Evolutionary conservation across 2,888 invertebrate species (phyloP), one percentile per base, ranked within the genome.

Genomic region (Clusia tigrina): DNA sequence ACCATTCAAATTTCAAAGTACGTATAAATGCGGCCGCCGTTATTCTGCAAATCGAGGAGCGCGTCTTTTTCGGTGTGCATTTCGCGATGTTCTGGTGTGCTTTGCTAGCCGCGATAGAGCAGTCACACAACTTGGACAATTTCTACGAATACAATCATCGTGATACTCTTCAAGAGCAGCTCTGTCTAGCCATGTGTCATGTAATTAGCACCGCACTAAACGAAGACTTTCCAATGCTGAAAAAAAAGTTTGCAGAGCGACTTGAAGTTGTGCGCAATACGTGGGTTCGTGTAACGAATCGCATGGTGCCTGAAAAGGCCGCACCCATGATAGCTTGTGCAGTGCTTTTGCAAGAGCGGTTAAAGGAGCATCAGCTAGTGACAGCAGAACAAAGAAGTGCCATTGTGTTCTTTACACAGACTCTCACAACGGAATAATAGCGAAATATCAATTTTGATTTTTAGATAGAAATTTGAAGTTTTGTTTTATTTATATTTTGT

Each of bases 1-100:
- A 89, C 65, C 93, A 91, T 80, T 88, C 89, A 62, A 95, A 95
- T 81, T 91, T 95, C 70, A 96, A 96, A 86, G 96, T 96, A 5
- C 89, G 95, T 26, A 94, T 93, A 64, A 95, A 92, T 82, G 95
- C 95, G 2, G 91, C 93, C 1, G 86, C 88, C 62, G 94, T 95
- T 0, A 80, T 96, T 64, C 88, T 87, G 12, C 88, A 87, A 63
- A 88, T 89, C n/a, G 77, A 80, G 38, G 81, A 83, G 1, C 85
- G 93, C n/a, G 72, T 83, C 24, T 85, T 87, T 58, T 94, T 91
- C 74, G 92, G 89, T 0, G 81, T 81, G 2, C 86, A 88, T 68
- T 90, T 87, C 73, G 78, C 85, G 0, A 70, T 74, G 17, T 85
- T 92, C 22, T 96, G 95, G 94, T 85, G 86, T 2, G 88, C 89